phyloP scores from a whole-genome alignment of 2,797 vertebrate genomes.

The Sebastes cheni region DNA sequence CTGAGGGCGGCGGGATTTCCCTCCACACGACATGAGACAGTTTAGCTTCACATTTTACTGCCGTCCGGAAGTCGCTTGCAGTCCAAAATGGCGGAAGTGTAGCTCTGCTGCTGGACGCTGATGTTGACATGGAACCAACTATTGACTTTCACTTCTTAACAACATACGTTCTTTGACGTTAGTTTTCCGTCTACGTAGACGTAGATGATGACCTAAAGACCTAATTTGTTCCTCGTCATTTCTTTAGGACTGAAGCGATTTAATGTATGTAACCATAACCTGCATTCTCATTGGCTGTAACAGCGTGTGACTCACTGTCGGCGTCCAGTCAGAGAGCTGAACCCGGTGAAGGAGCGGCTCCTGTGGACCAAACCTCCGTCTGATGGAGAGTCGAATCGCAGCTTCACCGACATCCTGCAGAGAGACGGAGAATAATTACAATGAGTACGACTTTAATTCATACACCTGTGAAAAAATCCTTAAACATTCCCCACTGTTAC shows the following conservation, averaged over 20 bases:
- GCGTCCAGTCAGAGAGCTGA: constrained; percentile 85
- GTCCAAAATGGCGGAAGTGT: no score
- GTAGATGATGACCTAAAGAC: background rate
- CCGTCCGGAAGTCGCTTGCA: no score
- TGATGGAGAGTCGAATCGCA: constrained; percentile 88
- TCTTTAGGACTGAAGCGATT: background rate
- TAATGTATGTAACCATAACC: background rate
- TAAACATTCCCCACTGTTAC: no score
- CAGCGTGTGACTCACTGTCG: constrained; percentile 78
- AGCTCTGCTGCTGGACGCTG: no score
- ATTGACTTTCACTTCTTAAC: no score
- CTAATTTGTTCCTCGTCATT: background rate
- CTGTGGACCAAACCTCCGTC: constrained; percentile 85
- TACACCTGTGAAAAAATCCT: background rate
- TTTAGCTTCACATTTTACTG: background rate
- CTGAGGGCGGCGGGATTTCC: background rate
- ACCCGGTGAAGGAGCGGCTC: constrained; percentile 93
- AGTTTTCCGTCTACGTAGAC: background rate
- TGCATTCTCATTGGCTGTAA: background rate
- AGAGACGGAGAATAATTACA: background rate
- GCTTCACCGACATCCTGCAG: constrained; percentile 91
- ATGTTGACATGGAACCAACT: no score
- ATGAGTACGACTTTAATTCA: background rate
- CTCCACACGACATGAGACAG: background rate
- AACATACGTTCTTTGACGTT: no score